A percentile compares a stretch with the other conserved stretches of the same genome.
Conservation (phyloP, 2,888 invertebrate species). For the Digitonthophagus gazella region DNA sequence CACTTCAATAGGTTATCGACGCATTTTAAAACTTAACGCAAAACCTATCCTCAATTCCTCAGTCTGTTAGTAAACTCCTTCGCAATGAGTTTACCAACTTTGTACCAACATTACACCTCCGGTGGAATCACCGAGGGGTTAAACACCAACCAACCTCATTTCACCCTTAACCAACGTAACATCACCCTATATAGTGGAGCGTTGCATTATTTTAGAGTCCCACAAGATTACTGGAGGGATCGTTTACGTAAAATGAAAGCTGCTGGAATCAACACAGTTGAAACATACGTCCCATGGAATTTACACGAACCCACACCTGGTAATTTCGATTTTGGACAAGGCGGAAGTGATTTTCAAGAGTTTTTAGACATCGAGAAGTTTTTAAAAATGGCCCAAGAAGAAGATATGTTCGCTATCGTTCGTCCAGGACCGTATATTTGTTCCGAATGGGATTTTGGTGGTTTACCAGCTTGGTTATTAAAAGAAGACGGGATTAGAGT, state of each 20-base stretch:
- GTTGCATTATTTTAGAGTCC: slow-evolving; percentile 85
- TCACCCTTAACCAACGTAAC: slow-evolving; percentile 49
- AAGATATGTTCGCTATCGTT: slow-evolving; percentile 75
- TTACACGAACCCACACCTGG: slow-evolving; percentile 76
- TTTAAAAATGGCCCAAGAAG: slow-evolving; percentile 69
- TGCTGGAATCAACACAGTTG: slow-evolving; percentile 82
- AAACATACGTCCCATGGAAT: slow-evolving; percentile 87
- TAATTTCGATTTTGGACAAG: slow-evolving; percentile 62
- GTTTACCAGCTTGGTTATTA: slow-evolving; percentile 43
- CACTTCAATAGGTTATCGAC: background rate
- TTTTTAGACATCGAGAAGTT: slow-evolving; percentile 64
- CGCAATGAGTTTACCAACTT: slow-evolving; percentile 40
- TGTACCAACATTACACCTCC: slow-evolving; percentile 53
- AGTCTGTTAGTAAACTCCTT: background rate
- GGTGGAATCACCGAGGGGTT: slow-evolving; percentile 43
- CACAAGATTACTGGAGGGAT: slow-evolving; percentile 75
- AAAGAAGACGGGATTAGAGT: slow-evolving; percentile 52
- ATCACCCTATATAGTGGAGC: slow-evolving; percentile 53
- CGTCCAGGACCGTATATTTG: slow-evolving; percentile 91
- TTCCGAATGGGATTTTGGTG: slow-evolving; percentile 75
- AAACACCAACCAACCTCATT: slow-evolving; percentile 41
- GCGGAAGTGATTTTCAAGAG: slow-evolving; percentile 56
- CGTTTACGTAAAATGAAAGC: slow-evolving; percentile 72
- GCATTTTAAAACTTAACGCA: background rate
- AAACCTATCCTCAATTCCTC: background rate